These are phyloP conservation scores for Microcebus jonahi DNA, from an alignment of 2,113 vertebrate genomes.

Conservation along the genomic window DNA sequence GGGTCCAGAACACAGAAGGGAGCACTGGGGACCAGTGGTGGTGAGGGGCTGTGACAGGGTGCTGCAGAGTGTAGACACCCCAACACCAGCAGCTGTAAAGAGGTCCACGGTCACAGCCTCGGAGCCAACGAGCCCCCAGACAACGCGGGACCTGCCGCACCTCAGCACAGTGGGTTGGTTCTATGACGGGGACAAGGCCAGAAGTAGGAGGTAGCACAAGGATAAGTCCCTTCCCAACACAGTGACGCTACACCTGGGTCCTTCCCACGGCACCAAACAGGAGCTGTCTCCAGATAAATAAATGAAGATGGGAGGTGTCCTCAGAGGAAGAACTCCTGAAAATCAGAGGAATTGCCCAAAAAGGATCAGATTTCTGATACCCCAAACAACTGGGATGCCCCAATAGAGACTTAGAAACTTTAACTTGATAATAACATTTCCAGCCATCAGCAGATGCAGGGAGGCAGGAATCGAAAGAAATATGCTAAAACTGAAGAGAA, in stretches of 20 bases:
- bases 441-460: not conserved
- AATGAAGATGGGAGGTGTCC: not conserved
- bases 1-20: not conserved
- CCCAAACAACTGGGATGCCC: not conserved
- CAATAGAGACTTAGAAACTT: not conserved
- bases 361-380: not conserved
- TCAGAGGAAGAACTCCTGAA: not conserved
- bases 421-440: not conserved
- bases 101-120: not conserved
- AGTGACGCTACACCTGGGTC: rapidly evolving
- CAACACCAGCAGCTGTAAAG: rapidly evolving
- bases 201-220: not conserved
- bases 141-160: rapidly evolving
- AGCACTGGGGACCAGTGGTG: too few species aligned
- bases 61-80: not conserved
- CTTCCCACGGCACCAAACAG: not conserved
- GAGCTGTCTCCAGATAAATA: too few species aligned
- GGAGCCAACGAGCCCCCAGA: not conserved
- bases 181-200: not conserved
- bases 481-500: not conserved
- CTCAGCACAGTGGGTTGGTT: too few species aligned
- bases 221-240: not conserved
- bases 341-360: not conserved
- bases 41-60: not conserved
- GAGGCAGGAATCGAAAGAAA: not conserved